Evolutionary conservation across 2,888 invertebrate genomes (phyloP), one percentile per base, ranked within the genome.

Genomic region (Rhimphoctona megacephalus): DNA sequence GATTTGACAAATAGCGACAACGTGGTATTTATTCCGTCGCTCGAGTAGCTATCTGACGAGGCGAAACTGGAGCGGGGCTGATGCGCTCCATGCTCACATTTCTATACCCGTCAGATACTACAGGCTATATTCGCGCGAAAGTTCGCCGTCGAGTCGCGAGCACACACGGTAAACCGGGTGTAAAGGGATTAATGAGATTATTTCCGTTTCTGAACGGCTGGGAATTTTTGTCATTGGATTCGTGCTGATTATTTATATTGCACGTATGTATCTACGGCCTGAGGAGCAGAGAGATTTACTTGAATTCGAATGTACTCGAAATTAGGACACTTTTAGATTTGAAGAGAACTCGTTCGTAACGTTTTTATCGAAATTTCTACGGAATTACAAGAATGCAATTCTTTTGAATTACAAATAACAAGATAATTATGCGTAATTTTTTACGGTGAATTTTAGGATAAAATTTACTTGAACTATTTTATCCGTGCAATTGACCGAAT

Each of bases 151-250:
- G 39, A 66, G 25, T 73, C 66, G 64, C 73, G 66, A 67, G 70
- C 78, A 81, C 64, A 76, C 74, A 52, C 69, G 85, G 72, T 54
- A 49, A 57, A 81, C 77, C 77, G 78, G 52, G 73, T 54, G 33
- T 66, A 30, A 76, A 72, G 85, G 46, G 81, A 67, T 85, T 85
- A 85, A 85, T 78, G 81, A 81, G 85, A 85, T 77, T 77, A 81
- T n/a, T 43, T 33, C 61, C n/a, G 30, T 66, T 46, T 30, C 36
- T 67, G 39, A 67, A 73, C 66, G 66, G n/a, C 67, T 54, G 54
- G 39, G 64, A 52, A 67, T 81, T 74, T n/a, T 66, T 39, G 54
- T 52, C 67, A 67, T 74, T 52, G 54, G 52, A 52, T 74, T 81
- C 64, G 22, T 61, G 46, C 43, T 14, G 25, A 14, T 19, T 49